These are phyloP conservation scores for Macropodus opercularis DNA, from an alignment of 2,797 vertebrate species.

Conservation along the genomic window DNA sequence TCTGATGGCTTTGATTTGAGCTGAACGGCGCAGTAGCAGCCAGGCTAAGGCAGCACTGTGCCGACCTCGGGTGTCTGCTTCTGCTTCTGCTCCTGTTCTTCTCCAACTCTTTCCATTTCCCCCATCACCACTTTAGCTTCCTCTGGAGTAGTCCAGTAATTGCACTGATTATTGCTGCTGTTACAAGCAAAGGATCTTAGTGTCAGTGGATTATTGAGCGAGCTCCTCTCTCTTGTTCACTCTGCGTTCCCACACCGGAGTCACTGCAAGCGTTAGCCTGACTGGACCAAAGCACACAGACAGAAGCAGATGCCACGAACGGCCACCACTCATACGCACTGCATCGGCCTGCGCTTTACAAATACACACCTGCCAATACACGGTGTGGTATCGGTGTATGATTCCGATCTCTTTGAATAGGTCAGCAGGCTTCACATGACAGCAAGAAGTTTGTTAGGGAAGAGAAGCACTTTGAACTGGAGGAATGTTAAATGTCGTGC, in stretches of 20 bases:
- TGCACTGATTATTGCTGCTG: constrained; percentile 42
- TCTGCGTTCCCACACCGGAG: constrained; percentile 20
- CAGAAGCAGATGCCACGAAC: background rate
- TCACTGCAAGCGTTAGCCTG: background rate
- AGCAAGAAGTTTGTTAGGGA: too few relatives aligned
- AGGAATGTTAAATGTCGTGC: too few relatives aligned
- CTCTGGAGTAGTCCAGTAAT: constrained; percentile 32
- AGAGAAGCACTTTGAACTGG: too few relatives aligned
- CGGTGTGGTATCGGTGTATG: too few relatives aligned
- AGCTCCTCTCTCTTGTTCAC: constrained; percentile 8
- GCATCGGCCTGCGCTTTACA: too few relatives aligned
- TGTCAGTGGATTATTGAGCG: constrained; percentile 48
- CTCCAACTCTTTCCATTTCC: constrained; percentile 10
- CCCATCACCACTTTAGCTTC: constrained; percentile 8
- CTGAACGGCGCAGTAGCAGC: background rate
- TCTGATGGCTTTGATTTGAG: too few relatives aligned
- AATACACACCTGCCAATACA: background rate
- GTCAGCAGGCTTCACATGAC: too few relatives aligned
- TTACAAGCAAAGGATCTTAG: constrained; percentile 51
- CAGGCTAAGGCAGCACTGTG: background rate
- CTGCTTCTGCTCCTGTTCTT: background rate
- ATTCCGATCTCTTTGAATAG: too few relatives aligned
- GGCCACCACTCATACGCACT: background rate
- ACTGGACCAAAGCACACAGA: background rate
- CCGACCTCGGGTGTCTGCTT: background rate